Evolutionary conservation across 2,113 vertebrate genomes (phyloP), one percentile per base, ranked within the genome.

Genomic region (Hymenochirus boettgeri): DNA sequence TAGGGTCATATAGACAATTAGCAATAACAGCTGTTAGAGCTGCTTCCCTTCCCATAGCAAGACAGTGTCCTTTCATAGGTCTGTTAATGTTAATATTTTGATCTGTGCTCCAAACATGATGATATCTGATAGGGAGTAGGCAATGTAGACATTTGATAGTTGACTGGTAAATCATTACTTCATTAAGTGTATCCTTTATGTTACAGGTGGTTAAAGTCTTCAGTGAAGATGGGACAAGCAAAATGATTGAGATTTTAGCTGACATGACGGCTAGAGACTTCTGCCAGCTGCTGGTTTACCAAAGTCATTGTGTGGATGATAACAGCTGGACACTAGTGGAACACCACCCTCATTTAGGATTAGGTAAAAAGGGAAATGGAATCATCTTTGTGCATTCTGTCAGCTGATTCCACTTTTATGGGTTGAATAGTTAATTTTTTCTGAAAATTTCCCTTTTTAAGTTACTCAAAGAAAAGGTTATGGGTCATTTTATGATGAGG

Each of bases 271-370:
- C 93, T 83, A 90, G 92, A 81, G 93, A 99, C 83, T 88, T 99
- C 76, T 98, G 95, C 86, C 96, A 99, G 81, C 79, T 97, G 75
- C 90, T 99, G 81, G 90, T 98, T 75, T 96, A 98, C 85, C 93
- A 91, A 82, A 95, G 90, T 85, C 95, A 99, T 85, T 98, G 93
- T 84, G 87, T 99, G 85, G 93, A 99, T 73, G 96, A 98, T 86
- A 94, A 95, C 90, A 97, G 91, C 88, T 99, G 96, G 96, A 86
- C 90, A 39, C 89, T 99, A 71, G 92, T 99, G 83, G 96, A 98
- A 79, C 91, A 97, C 82, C 94, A 97, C 84, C 90, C 92, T 3
- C 88, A 96, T 65, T 85, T 98, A 63, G 95, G 95, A 72, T 79
- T 99, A 83, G 96, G 95, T 98, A 91, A 76, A 85, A n/a, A 24